Percentiles rank a stretch among this genome's conserved stretches.
Evolutionary conservation across 2,888 invertebrate species (phyloP).

Genomic region (Hydriomena furcata): DNA sequence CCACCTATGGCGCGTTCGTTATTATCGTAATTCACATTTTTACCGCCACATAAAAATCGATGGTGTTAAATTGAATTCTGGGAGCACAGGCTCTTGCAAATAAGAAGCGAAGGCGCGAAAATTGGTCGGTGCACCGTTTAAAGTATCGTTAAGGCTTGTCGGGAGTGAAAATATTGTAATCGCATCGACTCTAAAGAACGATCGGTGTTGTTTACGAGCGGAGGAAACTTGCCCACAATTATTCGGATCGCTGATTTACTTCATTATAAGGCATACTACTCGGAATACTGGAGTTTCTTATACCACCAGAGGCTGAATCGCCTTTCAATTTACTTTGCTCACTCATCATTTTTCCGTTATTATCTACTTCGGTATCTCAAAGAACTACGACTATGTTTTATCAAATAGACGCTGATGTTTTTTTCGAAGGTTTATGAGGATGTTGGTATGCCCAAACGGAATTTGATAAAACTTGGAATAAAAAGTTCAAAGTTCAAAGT

Average conservation of each 20-base stretch:
- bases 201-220: conserved; percentile 67
- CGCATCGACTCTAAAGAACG: conserved; percentile 43
- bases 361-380: not conserved
- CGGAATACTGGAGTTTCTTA: conserved; percentile 48
- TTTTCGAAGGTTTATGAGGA: no score
- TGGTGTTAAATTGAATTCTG: conserved; percentile 81
- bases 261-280: conserved; percentile 54
- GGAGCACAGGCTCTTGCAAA: conserved; percentile 63
- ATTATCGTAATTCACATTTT: conserved; percentile 73
- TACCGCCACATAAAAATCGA: conserved; percentile 68
- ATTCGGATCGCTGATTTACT: conserved; percentile 49
- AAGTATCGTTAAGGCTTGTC: conserved; percentile 78
- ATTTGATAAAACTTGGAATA: no score
- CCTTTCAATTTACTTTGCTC: conserved; percentile 32
- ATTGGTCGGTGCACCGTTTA: conserved; percentile 74
- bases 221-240: conserved; percentile 58
- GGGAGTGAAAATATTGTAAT: conserved; percentile 74
- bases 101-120: conserved; percentile 78
- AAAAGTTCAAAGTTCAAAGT: no score
- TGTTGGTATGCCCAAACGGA: no score
- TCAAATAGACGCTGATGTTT: no score
- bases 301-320: conserved; percentile 27
- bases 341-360: no score
- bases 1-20: conserved; percentile 62
- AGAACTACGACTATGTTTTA: no score